A percentile compares a stretch with the other conserved stretches of the same genome.
phyloP scores from a whole-genome alignment of 2,113 vertebrate species.

The Tragelaphus strepsiceros region DNA sequence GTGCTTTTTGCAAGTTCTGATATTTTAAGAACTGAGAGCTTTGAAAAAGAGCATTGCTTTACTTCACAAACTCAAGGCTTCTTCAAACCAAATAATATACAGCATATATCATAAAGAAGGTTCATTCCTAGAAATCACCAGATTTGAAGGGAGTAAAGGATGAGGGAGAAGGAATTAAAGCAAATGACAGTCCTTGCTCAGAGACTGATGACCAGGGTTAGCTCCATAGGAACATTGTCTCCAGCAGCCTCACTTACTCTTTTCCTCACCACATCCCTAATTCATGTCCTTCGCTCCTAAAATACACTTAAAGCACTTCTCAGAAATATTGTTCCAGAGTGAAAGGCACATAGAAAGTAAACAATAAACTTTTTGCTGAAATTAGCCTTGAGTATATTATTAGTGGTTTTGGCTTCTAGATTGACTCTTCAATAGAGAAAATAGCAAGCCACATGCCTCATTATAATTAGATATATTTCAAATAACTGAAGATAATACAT shows the following conservation, averaged over 20 bases:
- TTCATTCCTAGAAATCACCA: constrained; percentile 39
- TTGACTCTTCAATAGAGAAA: not conserved
- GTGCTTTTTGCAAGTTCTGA: constrained; percentile 15
- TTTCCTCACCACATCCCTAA: not conserved
- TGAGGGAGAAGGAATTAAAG: not conserved
- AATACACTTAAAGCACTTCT: not conserved
- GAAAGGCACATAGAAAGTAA: not conserved
- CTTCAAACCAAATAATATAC: constrained; percentile 7
- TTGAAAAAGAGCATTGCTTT: constrained; percentile 46
- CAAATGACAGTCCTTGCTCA: constrained; percentile 9
- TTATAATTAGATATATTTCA: constrained; percentile 10
- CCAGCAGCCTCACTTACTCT: not conserved
- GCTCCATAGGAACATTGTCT: not conserved
- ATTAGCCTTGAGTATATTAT: not conserved
- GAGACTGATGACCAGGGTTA: not conserved
- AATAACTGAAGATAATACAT: not conserved
- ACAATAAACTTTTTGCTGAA: not conserved
- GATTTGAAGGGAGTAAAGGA: constrained; percentile 27
- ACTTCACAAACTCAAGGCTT: constrained; percentile 4
- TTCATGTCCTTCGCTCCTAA: not conserved
- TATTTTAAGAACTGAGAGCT: constrained; percentile 48
- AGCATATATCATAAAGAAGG: not conserved
- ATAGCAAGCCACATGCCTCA: not conserved
- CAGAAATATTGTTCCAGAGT: not conserved
- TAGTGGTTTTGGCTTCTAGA: constrained; percentile 8